Percentiles rank a stretch among this genome's conserved stretches.
Conservation (phyloP, 2,888 invertebrate genomes). For the Harpagoxenus sublaevis region DNA sequence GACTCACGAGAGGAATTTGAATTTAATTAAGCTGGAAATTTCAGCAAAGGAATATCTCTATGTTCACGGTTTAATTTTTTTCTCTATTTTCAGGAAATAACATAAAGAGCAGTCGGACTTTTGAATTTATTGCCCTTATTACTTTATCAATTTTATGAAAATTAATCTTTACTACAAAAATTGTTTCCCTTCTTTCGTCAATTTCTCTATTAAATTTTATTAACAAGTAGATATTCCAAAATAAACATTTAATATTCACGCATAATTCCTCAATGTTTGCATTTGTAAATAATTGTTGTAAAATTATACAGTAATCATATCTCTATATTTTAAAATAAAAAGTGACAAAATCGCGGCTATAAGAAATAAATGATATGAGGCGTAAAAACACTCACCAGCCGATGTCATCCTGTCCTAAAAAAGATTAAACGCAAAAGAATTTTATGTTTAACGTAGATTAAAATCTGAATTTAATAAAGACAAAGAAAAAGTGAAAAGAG, state of each 20-base stretch:
- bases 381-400: too few relatives aligned
- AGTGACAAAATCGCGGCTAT: too few relatives aligned
- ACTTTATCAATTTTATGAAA: not conserved
- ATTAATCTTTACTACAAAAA: not conserved
- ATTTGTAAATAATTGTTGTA: too few relatives aligned
- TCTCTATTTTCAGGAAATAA: not conserved
- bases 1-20: not conserved
- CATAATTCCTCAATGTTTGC: too few relatives aligned
- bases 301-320: too few relatives aligned
- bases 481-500: not conserved
- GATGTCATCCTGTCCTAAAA: not conserved
- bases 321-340: too few relatives aligned
- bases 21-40: slow-evolving; percentile 1
- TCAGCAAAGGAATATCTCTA: not conserved
- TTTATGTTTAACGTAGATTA: not conserved
- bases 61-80: not conserved
- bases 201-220: too few relatives aligned
- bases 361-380: too few relatives aligned
- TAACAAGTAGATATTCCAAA: too few relatives aligned
- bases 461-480: not conserved
- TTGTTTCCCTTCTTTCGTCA: too few relatives aligned
- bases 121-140: not conserved
- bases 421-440: not conserved
- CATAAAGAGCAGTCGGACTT: not conserved
- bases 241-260: too few relatives aligned